Percentiles rank a stretch among this genome's conserved stretches.
Conservation (phyloP, 92 coral and sea anemone species). For the Porites divaricata region DNA sequence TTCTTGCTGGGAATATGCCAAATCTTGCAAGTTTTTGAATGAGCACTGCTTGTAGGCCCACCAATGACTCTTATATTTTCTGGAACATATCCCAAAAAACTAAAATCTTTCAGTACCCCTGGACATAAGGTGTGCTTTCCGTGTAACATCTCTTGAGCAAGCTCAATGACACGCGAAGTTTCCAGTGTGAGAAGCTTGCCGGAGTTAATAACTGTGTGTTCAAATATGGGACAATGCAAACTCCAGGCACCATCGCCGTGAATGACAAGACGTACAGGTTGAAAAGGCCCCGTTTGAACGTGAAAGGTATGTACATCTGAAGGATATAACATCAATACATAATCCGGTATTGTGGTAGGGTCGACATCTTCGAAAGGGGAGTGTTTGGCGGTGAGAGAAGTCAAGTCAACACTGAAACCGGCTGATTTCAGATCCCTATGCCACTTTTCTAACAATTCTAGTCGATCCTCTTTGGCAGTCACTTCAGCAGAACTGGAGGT, state of each 20-base stretch:
- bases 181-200: neutral
- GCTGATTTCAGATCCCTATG: constrained; percentile 24
- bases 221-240: constrained; percentile 7
- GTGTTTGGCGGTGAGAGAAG: constrained; percentile 25
- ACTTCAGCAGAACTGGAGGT: too few relatives aligned
- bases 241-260: neutral
- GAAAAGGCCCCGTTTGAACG: constrained; percentile 29
- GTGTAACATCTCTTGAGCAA: neutral
- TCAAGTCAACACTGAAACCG: constrained; percentile 21
- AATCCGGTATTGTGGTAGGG: too few relatives aligned
- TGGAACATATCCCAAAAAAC: constrained; percentile 15
- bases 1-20: neutral
- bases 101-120: constrained; percentile 16
- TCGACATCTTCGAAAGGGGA: too few relatives aligned
- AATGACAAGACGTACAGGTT: neutral
- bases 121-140: constrained; percentile 2
- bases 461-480: constrained; percentile 9
- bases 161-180: neutral
- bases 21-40: neutral
- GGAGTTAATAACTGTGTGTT: neutral
- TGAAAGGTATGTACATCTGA: too few relatives aligned
- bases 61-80: constrained; percentile 9
- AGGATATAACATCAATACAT: too few relatives aligned
- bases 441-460: constrained; percentile 21
- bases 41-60: constrained; percentile 12